Evolutionary conservation across 2,797 vertebrate genomes (phyloP), one percentile per base, ranked within the genome.

Genomic region (Pteropus rufus): DNA sequence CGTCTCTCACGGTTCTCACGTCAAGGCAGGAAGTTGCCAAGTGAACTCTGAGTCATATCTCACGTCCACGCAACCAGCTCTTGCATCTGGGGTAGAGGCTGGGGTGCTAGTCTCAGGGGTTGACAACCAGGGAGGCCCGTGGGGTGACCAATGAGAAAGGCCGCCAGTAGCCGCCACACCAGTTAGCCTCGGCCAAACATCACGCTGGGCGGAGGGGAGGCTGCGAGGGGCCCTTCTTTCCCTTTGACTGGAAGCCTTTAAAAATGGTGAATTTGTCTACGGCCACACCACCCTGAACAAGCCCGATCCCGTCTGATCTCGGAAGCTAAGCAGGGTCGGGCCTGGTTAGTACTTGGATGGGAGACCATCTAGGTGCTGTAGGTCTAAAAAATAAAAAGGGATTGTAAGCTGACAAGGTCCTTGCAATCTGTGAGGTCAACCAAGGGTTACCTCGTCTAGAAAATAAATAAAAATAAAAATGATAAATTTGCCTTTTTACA

Each of bases 1-100:
- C 0, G 44, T 85, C 64, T 82, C 94, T 96, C 89, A 97, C 8
- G n/a, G 95, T 36, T 34, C 67, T 34, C 46, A 3, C 3, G 7
- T n/a, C 10, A 21, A 75, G 49, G 67, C 75, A 85, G 81, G 80
- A 73, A 80, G 77, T 19, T 14, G 65, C 75, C 56, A 44, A 31
- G 49, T 52, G 58, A 41, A 64, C 62, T 56, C 62, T 8, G 65
- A 14, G 54, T n/a, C 92, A 44, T 0, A 0, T 26, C 16, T 46
- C 86, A 19, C 7, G 0, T 49, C 83, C 21, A 2, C n/a, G 31
- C 58, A 29, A 10, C 41, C 21, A 5, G 76, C 46, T 34, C 72
- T 29, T 24, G 46, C 7, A 7, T 39, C 79, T 70, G n/a, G 26
- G 21, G 26, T 18, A 49, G 54, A 87, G 75, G n/a, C 16, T 58